Evolutionary conservation across 2,888 invertebrate genomes (phyloP), one percentile per base, ranked within the genome.

Genomic region (Cartodere bifasciata): DNA sequence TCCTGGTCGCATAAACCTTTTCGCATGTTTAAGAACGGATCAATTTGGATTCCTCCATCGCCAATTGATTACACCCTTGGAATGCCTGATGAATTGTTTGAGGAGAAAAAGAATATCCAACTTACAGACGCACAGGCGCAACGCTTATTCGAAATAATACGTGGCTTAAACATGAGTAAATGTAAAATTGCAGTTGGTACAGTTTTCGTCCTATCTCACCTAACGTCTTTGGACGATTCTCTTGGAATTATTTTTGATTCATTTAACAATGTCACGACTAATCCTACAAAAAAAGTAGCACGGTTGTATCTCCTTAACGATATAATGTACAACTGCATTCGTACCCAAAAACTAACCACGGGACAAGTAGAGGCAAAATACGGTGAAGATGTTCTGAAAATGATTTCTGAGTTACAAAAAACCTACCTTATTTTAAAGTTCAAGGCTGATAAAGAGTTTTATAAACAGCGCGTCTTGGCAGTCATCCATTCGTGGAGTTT

Each of bases 171-270:
- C 0, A 80, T 84, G 3, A 75, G 79, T 42, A 70, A 82, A 30
- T 54, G 64, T 31, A 76, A 77, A 53, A 75, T 98, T 34, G 88
- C 82, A 5, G 88, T 90, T 53, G 84, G 82, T 9, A 98, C 97
- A 95, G 80, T 92, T 30, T 98, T 94, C 72, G 97, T 95, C 60
- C 76, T 98, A 40, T 91, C 94, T 54, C 94, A 97, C 61, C 84
- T 86, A 3, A 87, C 88, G 56, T 86, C 90, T 11, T 87, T 92
- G 3, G 84, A 82, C 51, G 97, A 97, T 64, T 79, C 94, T 37
- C 79, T 88, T 27, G 82, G 83, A 40, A 86, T 91, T 54, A 72
- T 98, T 31, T 67, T 78, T 2, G 92, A 94, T 58, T 75, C 92
- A 0, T 69, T 98, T 24, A 69, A 76, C 9, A 82, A 79, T 43